Evolutionary conservation across 2,113 vertebrate genomes (phyloP).

Genomic region (Caranx ignobilis): DNA sequence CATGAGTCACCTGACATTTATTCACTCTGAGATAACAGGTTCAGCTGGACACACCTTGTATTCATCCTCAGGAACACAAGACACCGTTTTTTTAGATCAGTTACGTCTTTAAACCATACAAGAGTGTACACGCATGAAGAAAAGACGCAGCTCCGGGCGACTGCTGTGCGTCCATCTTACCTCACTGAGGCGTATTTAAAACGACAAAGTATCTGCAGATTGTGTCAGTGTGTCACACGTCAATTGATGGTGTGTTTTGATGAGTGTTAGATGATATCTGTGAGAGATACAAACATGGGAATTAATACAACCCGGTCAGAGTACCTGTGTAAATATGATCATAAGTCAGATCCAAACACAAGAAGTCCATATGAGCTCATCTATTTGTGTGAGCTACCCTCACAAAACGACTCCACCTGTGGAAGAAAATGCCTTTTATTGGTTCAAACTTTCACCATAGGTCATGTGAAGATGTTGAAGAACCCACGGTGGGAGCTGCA

Average conservation of each 20-base stretch:
- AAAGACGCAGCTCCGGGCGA: not conserved
- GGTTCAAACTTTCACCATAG: not conserved
- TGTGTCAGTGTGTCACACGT: not conserved
- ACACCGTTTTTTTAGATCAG: not conserved
- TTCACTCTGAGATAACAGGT: not conserved
- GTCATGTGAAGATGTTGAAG: conserved; percentile 1
- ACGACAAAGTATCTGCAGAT: not conserved
- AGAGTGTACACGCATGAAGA: not conserved
- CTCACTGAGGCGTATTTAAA: not conserved
- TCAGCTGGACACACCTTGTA: not conserved
- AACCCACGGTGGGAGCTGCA: not conserved
- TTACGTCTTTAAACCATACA: not conserved
- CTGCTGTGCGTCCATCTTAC: too few species aligned
- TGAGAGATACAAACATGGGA: not conserved
- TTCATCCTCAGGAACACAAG: not conserved
- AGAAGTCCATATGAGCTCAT: not conserved
- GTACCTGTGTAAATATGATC: too few species aligned
- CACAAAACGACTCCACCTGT: not conserved
- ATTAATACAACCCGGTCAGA: not conserved
- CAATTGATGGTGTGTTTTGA: not conserved
- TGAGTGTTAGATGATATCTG: not conserved
- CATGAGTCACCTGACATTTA: not conserved
- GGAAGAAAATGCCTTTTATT: not conserved
- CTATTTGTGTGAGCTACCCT: not conserved
- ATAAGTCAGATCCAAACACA: not conserved